Conservation (phyloP, 2,797 vertebrate genomes). For the Mycteria americana region DNA sequence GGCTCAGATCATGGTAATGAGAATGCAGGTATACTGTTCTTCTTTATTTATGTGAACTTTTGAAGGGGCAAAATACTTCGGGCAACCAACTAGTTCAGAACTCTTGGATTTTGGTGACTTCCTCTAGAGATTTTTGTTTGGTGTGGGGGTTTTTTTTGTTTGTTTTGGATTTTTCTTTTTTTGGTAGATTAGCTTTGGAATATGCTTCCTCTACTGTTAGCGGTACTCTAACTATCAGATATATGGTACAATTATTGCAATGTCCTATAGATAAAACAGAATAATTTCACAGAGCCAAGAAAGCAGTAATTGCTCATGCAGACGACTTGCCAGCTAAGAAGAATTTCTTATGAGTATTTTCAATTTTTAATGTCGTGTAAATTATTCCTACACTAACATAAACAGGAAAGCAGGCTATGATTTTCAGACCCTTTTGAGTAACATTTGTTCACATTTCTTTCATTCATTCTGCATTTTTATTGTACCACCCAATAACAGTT, state of each 20-base stretch:
- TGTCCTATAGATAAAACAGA: background rate
- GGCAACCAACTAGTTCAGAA: background rate
- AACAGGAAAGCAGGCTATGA: constrained; percentile 27
- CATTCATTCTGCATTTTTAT: constrained; percentile 28
- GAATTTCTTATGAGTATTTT: constrained; percentile 35
- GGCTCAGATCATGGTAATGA: background rate
- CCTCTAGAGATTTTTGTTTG: background rate
- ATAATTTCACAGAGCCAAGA: background rate
- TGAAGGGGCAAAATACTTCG: background rate
- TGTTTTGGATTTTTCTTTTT: background rate
- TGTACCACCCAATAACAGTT: background rate
- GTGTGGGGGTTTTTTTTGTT: too few species aligned
- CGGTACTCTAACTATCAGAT: background rate
- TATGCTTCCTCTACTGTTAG: background rate
- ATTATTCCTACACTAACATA: constrained; percentile 31
- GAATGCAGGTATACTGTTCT: background rate
- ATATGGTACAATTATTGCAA: background rate
- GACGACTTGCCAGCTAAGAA: constrained; percentile 28
- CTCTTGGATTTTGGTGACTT: background rate
- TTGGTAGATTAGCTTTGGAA: background rate
- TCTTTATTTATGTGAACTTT: background rate
- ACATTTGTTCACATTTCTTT: background rate
- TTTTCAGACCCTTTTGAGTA: constrained; percentile 39
- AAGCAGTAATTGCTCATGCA: constrained; percentile 19
- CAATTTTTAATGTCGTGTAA: constrained; percentile 54